These are phyloP conservation scores for Mythimna ferrago DNA, from an alignment of 2,888 invertebrate genomes.

Conservation along the genomic window DNA sequence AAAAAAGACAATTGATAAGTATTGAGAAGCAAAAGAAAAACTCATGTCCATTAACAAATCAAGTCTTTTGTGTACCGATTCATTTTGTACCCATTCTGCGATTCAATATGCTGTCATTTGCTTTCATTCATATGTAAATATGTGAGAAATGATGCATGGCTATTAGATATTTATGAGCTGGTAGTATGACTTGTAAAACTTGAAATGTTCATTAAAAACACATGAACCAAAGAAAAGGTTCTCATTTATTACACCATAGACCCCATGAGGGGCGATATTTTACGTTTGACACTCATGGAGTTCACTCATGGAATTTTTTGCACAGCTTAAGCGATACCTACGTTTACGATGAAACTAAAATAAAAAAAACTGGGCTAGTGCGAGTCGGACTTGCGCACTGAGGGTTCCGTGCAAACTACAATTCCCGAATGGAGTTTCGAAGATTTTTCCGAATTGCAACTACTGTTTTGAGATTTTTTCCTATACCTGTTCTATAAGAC, in stretches of 20 bases:
- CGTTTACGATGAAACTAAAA: neutral
- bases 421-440: no score
- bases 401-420: no score
- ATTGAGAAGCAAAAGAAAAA: neutral
- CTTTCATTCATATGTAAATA: constrained; percentile 21
- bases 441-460: no score
- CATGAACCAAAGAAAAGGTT: constrained; percentile 2
- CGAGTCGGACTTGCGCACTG: no score
- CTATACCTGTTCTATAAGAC: no score
- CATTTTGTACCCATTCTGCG: neutral
- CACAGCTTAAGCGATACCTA: no score
- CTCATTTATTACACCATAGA: neutral
- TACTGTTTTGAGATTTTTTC: no score
- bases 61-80: neutral
- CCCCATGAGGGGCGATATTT: neutral
- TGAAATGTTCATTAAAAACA: neutral
- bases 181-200: constrained; percentile 2
- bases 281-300: neutral
- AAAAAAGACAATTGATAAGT: neutral
- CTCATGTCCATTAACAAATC: neutral
- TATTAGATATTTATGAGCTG: constrained; percentile 16
- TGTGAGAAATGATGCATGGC: constrained; percentile 25
- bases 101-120: neutral
- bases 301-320: neutral
- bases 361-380: no score